Base-by-base conservation (phyloP, 2,888 invertebrate genomes). In the Coremacera marginata region DNA sequence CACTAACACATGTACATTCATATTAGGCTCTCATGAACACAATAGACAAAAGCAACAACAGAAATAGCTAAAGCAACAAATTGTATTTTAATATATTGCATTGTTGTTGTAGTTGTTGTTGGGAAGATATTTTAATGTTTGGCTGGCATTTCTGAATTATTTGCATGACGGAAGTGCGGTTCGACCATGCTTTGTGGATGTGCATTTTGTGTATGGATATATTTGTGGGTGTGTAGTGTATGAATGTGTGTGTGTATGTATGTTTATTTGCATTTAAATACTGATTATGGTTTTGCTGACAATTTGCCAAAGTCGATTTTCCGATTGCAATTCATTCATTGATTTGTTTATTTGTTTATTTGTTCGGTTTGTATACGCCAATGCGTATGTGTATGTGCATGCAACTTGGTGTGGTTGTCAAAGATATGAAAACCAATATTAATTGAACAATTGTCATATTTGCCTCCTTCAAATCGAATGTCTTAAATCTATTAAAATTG, bases 31-130 rank as follows among this genome's bases (percentile, higher is more conserved):
- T 34, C 67, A 76, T 63, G 49, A 49, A 70, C 57, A 63, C 75
- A 37, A 8, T 8, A 37, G 7, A 7, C 37, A 37, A 37, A 5
- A 37, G 75, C 62, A 63, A 22, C 27, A 62, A 75, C 49, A 82
- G 80, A 80, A 84, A 83, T 83, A 81, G 78, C 81, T 73, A 81
- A 80, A 80, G 65, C 82, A 81, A 78, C 84, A 83, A 80, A 14
- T 31, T 34, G 5, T 31, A 27, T 34, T 27, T 34, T 34, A 34
- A 65, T 31, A 9, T 34, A 65, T 31, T 65, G 65, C n/a, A 65
- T 65, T 0, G n/a, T 27, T 34, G n/a, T 65, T 19, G 16, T 9
- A 34, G 34, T 11, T 27, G 25, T 78, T 65, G 67, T 57, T 77
- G 67, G n/a, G 44, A 60, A 63, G 68, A 57, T 60, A 75, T 68